phyloP scores from a whole-genome alignment of 1,140 invertebrate species.

The Anoplophora glabripennis region DNA sequence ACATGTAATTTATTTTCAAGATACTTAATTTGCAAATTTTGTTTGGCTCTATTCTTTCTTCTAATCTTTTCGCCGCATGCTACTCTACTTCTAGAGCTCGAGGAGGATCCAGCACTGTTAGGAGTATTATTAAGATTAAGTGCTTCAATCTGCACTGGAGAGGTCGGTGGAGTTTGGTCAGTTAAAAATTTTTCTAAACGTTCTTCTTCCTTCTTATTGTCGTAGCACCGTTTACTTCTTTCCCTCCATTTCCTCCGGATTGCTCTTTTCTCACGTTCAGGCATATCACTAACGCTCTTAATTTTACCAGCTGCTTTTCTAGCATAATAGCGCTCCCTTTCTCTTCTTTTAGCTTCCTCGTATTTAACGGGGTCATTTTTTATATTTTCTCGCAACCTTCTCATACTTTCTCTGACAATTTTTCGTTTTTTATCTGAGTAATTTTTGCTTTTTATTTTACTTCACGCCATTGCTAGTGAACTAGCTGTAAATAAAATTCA shows the following conservation, averaged over 20 bases:
- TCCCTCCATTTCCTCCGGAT: background rate
- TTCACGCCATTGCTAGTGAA: too few species aligned
- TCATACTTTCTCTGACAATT: background rate
- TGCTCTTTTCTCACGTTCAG: background rate
- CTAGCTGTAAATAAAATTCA: too few species aligned
- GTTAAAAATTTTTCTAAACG: background rate
- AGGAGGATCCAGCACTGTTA: background rate
- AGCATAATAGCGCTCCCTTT: background rate
- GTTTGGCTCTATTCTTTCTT: background rate
- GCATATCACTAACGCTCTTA: background rate
- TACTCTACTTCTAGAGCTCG: background rate
- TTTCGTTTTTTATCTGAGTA: too few species aligned
- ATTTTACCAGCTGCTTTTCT: background rate
- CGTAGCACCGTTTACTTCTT: background rate
- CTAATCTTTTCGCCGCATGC: background rate
- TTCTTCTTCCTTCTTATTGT: background rate
- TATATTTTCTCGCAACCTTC: background rate
- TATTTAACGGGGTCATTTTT: background rate
- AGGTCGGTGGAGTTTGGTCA: conserved; percentile 1
- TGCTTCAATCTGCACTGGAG: background rate
- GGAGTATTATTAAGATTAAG: background rate
- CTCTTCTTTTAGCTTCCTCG: background rate
- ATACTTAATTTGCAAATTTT: background rate
- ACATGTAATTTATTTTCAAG: too few species aligned
- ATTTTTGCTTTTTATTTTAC: too few species aligned